Percentiles rank a stretch among this genome's conserved stretches.
Conservation (phyloP, 2,113 vertebrate genomes). For the Girardinichthys multiradiatus region DNA sequence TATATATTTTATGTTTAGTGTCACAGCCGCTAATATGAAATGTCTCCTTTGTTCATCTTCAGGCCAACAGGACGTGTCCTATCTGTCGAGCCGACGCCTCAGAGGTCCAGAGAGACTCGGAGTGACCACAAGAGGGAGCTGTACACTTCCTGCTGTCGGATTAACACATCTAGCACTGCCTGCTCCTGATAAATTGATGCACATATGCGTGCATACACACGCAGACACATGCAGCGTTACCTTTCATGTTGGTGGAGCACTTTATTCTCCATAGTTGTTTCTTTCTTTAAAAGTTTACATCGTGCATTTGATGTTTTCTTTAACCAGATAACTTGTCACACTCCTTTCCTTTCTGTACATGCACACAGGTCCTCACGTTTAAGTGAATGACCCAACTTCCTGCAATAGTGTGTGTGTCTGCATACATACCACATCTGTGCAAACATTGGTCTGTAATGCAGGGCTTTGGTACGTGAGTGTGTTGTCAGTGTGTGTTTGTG, state of each 20-base stretch:
- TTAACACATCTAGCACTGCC: conserved; percentile 62
- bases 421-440: conserved; percentile 29
- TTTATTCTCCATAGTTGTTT: conserved; percentile 25
- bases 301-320: conserved; percentile 7
- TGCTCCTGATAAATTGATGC: conserved; percentile 75
- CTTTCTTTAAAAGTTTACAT: conserved; percentile 5
- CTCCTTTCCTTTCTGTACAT: conserved; percentile 23
- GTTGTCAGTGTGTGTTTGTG: conserved; percentile 37
- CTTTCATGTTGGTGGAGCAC: conserved; percentile 40
- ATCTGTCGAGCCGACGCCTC: conserved; percentile 98
- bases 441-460: conserved; percentile 37
- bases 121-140: conserved; percentile 83
- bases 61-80: conserved; percentile 98
- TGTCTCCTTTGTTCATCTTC: conserved; percentile 24
- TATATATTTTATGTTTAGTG: too few species aligned
- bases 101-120: conserved; percentile 97
- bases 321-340: neutral
- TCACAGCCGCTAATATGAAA: neutral
- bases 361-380: conserved; percentile 23
- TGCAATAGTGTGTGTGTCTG: conserved; percentile 26
- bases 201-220: conserved; percentile 72
- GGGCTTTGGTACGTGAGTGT: conserved; percentile 47
- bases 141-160: conserved; percentile 44
- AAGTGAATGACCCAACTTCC: conserved; percentile 33
- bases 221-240: conserved; percentile 24